Percentiles rank a stretch among this genome's conserved stretches.
These are phyloP conservation scores for Drosophila sechellia DNA, from an alignment of 1,140 invertebrate genomes.

Conservation along the genomic window DNA sequence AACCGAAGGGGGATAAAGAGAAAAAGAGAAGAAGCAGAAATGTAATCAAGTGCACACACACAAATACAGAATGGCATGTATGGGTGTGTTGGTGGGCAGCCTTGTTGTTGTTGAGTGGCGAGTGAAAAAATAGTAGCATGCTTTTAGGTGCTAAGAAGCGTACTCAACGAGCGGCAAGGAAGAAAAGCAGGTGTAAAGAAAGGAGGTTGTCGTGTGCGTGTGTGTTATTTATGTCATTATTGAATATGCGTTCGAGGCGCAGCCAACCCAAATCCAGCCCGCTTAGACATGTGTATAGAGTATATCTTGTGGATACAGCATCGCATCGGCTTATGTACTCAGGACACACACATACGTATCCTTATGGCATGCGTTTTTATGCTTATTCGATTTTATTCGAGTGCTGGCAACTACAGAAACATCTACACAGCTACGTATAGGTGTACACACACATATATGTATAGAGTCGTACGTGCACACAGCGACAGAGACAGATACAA, in stretches of 20 bases:
- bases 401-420: conserved; percentile 55
- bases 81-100: conserved; percentile 5
- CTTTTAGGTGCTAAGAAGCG: conserved; percentile 82
- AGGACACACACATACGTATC: conserved; percentile 33
- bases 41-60: conserved; percentile 74
- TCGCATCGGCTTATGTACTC: conserved; percentile 57
- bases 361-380: conserved; percentile 76
- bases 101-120: conserved; percentile 24
- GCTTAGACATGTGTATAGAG: conserved; percentile 65
- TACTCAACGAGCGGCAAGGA: conserved; percentile 42
- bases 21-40: conserved; percentile 49
- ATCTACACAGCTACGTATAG: conserved; percentile 32
- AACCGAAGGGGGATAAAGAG: conserved; percentile 11
- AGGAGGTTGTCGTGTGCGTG: conserved; percentile 12
- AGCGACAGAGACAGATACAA: conserved; percentile 13
- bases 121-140: conserved; percentile 67
- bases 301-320: conserved; percentile 40
- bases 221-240: conserved; percentile 78
- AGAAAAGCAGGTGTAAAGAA: conserved; percentile 16
- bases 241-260: conserved; percentile 79
- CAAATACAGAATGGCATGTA: conserved; percentile 19
- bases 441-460: not conserved
- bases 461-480: not conserved
- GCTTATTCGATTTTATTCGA: conserved; percentile 82
- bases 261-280: conserved; percentile 63